Conservation (phyloP, 2,113 vertebrate species). For the Nothoprocta pentlandii region DNA sequence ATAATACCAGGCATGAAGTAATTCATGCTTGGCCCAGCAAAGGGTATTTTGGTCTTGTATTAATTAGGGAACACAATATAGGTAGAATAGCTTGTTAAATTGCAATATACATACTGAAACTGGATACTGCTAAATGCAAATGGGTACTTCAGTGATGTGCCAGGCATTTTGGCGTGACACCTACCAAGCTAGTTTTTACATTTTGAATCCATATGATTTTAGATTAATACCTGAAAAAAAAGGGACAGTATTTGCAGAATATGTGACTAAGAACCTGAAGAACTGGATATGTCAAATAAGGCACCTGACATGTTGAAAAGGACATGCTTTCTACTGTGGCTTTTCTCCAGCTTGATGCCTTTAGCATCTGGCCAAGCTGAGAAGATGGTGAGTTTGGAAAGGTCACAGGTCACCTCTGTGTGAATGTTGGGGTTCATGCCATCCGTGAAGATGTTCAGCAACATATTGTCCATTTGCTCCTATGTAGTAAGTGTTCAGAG, state of each 20-base stretch:
- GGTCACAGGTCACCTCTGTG: background rate
- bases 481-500: background rate
- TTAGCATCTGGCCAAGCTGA: background rate
- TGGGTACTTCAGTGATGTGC: background rate
- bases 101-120: background rate
- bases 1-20: background rate
- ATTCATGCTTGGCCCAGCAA: background rate
- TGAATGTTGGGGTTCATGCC: background rate
- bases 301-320: background rate
- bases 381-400: background rate
- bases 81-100: background rate
- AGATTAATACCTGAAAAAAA: background rate
- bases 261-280: background rate
- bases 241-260: background rate
- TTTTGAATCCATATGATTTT: background rate
- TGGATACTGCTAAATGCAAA: background rate
- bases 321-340: background rate
- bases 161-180: background rate
- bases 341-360: background rate
- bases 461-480: background rate
- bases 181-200: background rate
- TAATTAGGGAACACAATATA: background rate
- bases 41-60: background rate
- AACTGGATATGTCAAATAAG: background rate
- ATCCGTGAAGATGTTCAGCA: background rate